Evolutionary conservation across 2,113 vertebrate species (phyloP).

Genomic region (Trogon melanurus): DNA sequence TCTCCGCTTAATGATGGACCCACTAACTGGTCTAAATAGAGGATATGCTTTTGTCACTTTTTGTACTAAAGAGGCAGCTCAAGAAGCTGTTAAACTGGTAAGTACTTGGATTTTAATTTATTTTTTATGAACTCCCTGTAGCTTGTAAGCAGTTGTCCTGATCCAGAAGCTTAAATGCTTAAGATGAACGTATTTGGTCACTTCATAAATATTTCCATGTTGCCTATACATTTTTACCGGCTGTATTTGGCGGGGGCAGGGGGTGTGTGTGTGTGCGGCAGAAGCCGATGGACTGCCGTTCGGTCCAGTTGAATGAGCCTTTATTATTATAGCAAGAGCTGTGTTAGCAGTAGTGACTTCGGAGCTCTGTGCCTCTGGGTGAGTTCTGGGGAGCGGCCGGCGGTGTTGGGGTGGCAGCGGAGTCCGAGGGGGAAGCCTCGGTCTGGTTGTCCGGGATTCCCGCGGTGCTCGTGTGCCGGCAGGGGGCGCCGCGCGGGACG

Average conservation of each 20-base stretch:
- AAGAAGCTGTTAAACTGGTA: conserved; percentile 97
- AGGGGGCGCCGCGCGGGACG: background rate
- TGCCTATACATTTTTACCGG: background rate
- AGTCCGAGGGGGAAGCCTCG: background rate
- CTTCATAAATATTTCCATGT: background rate
- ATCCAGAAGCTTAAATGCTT: background rate
- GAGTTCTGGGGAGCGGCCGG: background rate
- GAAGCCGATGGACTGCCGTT: background rate
- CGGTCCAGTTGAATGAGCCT: background rate
- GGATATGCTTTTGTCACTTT: conserved; percentile 99
- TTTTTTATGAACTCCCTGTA: background rate
- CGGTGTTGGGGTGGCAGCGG: background rate
- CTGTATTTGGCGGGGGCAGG: background rate
- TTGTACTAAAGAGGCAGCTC: conserved; percentile 97
- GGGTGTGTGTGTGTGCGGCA: no score
- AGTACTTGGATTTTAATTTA: conserved; percentile 18
- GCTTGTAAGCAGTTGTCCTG: background rate
- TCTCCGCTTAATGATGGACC: conserved; percentile 98
- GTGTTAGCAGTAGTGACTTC: background rate
- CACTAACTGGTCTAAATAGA: conserved; percentile 94
- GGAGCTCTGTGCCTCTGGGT: background rate
- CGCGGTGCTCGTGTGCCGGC: background rate
- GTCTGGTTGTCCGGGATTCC: background rate
- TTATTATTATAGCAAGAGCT: background rate
- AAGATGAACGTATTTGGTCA: background rate